Evolutionary conservation across 2,113 vertebrate genomes (phyloP).

Genomic region (Pygoscelis antarcticus): DNA sequence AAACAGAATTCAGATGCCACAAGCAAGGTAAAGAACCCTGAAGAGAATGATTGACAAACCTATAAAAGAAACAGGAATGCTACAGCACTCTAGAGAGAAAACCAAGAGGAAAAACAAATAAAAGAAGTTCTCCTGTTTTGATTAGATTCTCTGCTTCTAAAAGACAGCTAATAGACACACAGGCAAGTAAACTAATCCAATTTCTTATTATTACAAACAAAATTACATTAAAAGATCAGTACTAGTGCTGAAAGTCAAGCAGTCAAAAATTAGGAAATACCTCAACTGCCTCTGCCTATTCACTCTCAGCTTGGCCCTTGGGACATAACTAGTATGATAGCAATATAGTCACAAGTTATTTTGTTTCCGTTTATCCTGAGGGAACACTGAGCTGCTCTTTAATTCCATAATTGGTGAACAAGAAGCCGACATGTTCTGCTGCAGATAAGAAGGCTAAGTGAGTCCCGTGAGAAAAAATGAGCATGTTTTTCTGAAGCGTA

Average conservation of each 20-base stretch:
- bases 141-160: neutral
- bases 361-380: neutral
- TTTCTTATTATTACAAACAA: neutral
- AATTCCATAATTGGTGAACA: neutral
- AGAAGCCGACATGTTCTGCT: neutral
- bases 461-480: neutral
- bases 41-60: neutral
- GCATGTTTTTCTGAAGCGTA: neutral
- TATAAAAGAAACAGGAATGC: neutral
- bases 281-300: neutral
- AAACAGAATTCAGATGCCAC: neutral
- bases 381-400: neutral
- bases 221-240: neutral
- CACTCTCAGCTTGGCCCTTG: neutral
- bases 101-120: neutral
- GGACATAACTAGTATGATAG: neutral
- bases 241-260: neutral
- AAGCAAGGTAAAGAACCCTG: neutral
- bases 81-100: neutral
- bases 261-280: slow-evolving; percentile 2
- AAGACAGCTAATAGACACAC: neutral
- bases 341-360: neutral
- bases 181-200: neutral
- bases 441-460: neutral
- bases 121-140: neutral